These are phyloP conservation scores for Pelosia muscerda DNA, from an alignment of 2,888 invertebrate genomes.

Conservation along the genomic window DNA sequence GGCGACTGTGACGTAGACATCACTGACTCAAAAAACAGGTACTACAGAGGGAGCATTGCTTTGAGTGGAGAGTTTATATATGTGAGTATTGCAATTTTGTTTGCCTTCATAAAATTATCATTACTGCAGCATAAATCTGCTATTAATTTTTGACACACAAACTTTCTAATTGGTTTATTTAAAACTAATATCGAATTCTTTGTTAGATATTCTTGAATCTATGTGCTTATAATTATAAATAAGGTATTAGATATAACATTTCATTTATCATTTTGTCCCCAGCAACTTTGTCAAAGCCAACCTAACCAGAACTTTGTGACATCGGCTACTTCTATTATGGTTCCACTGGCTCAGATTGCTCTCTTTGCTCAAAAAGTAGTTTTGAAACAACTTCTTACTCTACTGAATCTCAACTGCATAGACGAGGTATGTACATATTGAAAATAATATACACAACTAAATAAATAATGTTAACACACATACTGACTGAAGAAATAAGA, in stretches of 20 bases:
- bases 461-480: too few species aligned
- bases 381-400: slow-evolving; percentile 44
- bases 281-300: slow-evolving; percentile 46
- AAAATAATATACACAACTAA: too few species aligned
- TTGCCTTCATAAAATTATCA: not conserved
- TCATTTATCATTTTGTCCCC: slow-evolving; percentile 21
- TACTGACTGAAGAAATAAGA: not conserved
- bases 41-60: slow-evolving; percentile 41
- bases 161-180: too few species aligned
- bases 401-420: slow-evolving; percentile 47
- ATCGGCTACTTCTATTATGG: slow-evolving; percentile 53
- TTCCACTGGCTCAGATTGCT: slow-evolving; percentile 49
- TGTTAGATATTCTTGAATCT: too few species aligned
- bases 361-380: slow-evolving; percentile 38
- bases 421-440: slow-evolving; percentile 47
- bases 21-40: slow-evolving; percentile 41
- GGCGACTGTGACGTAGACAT: slow-evolving; percentile 19
- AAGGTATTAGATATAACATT: not conserved
- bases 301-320: slow-evolving; percentile 49
- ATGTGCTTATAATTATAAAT: not conserved
- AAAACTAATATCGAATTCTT: too few species aligned
- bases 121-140: too few species aligned
- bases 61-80: slow-evolving; percentile 45
- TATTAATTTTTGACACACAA: too few species aligned
- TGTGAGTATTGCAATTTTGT: slow-evolving; percentile 34